A percentile compares a stretch with the other conserved stretches of the same genome.
These are phyloP conservation scores for Schizothorax lantsangensis DNA, from an alignment of 2,797 vertebrate species.

Conservation along the genomic window DNA sequence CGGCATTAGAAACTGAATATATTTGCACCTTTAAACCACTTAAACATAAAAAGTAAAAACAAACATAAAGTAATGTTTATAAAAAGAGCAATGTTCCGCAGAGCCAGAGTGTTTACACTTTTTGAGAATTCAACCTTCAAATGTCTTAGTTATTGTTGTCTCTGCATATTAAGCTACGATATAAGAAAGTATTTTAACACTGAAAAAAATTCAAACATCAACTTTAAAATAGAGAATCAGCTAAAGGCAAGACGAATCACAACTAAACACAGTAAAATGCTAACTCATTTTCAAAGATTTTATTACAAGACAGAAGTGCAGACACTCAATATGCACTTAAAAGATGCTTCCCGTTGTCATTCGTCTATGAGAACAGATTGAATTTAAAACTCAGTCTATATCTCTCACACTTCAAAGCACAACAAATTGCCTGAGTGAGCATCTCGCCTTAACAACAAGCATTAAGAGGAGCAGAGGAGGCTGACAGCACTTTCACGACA, in stretches of 20 bases:
- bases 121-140: background rate
- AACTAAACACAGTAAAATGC: background rate
- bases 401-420: constrained; percentile 40
- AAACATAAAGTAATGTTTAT: background rate
- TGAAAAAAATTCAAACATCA: background rate
- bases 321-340: background rate
- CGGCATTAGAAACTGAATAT: too few species aligned
- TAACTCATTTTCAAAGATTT: constrained; percentile 24
- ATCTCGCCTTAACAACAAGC: constrained; percentile 11
- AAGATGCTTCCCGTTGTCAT: constrained; percentile 15
- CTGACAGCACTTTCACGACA: constrained; percentile 49
- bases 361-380: constrained; percentile 1
- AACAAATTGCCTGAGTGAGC: constrained; percentile 37
- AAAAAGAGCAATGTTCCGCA: background rate
- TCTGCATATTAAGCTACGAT: background rate
- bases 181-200: background rate
- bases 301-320: background rate
- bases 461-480: constrained; percentile 31
- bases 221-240: constrained; percentile 12
- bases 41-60: background rate
- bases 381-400: constrained; percentile 27
- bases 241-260: constrained; percentile 3
- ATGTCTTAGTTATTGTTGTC: background rate
- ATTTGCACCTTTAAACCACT: background rate
- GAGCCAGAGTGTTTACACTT: background rate